Conservation (phyloP, 2,888 invertebrate species). For the Gymnocheta viridis region DNA sequence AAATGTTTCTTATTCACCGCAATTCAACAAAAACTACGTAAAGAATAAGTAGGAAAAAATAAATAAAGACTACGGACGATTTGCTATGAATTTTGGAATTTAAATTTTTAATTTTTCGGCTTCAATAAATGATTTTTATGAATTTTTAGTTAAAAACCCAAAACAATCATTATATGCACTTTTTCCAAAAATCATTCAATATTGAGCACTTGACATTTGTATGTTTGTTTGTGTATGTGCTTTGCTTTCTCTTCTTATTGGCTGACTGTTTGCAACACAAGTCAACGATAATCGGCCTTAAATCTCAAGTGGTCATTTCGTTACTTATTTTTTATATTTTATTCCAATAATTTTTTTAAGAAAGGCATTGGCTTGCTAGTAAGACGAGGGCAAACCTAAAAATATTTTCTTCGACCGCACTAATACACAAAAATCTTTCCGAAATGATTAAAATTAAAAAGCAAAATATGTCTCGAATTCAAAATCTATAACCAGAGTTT, state of each 20-base stretch:
- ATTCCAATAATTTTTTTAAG: background rate
- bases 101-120: slow-evolving; percentile 57
- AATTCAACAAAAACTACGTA: slow-evolving; percentile 11
- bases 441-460: too few relatives aligned
- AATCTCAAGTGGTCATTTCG: slow-evolving; percentile 57
- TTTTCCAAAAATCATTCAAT: slow-evolving; percentile 6
- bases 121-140: slow-evolving; percentile 60
- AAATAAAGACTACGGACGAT: slow-evolving; percentile 13
- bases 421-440: too few relatives aligned
- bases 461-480: too few relatives aligned
- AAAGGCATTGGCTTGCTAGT: background rate
- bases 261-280: slow-evolving; percentile 37
- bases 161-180: slow-evolving; percentile 3
- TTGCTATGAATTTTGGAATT: slow-evolving; percentile 51
- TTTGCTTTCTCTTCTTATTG: slow-evolving; percentile 22
- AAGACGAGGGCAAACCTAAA: background rate
- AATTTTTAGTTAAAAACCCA: slow-evolving; percentile 38
- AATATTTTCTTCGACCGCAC: background rate
- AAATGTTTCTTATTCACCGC: slow-evolving; percentile 69
- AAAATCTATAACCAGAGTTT: too few relatives aligned
- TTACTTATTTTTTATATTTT: slow-evolving; percentile 22
- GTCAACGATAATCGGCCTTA: slow-evolving; percentile 58
- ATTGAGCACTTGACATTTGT: slow-evolving; percentile 21
- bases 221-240: background rate
- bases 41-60: background rate